Percentiles rank a stretch among this genome's conserved stretches.
These are phyloP conservation scores for Sisor rabdophorus DNA, from an alignment of 2,113 vertebrate species.

Conservation along the genomic window DNA sequence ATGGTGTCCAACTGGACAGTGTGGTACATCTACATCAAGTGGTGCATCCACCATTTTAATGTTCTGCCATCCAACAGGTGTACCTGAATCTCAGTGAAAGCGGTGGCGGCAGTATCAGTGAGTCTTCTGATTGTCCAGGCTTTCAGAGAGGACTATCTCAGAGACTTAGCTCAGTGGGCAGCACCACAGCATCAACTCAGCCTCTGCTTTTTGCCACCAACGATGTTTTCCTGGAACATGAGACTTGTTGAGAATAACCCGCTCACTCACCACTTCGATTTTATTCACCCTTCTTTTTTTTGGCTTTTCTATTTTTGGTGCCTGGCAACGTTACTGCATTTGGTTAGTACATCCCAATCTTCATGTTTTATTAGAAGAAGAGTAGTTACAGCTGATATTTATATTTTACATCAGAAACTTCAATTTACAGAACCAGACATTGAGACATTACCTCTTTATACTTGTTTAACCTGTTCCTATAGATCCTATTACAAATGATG, in stretches of 20 bases:
- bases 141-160: constrained; percentile 71
- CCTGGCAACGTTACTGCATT: background rate
- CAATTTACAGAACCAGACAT: too few species aligned
- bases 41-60: too few species aligned
- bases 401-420: too few species aligned
- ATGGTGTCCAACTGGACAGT: too few species aligned
- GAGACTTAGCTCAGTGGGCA: constrained; percentile 90
- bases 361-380: background rate
- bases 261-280: background rate
- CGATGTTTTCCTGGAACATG: constrained; percentile 74
- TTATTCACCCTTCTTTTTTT: background rate
- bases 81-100: constrained; percentile 78
- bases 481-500: background rate
- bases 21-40: too few species aligned
- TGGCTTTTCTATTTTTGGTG: background rate
- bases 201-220: constrained; percentile 79
- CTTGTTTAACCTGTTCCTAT: background rate
- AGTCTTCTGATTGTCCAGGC: constrained; percentile 59
- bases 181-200: constrained; percentile 88
- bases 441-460: too few species aligned
- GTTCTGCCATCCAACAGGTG: constrained; percentile 66
- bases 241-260: constrained; percentile 13
- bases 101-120: constrained; percentile 11
- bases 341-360: background rate
- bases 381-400: background rate